A percentile compares a stretch with the other conserved stretches of the same genome.
Conservation (phyloP, 2,797 vertebrate genomes). For the Peromyscus attwateri region DNA sequence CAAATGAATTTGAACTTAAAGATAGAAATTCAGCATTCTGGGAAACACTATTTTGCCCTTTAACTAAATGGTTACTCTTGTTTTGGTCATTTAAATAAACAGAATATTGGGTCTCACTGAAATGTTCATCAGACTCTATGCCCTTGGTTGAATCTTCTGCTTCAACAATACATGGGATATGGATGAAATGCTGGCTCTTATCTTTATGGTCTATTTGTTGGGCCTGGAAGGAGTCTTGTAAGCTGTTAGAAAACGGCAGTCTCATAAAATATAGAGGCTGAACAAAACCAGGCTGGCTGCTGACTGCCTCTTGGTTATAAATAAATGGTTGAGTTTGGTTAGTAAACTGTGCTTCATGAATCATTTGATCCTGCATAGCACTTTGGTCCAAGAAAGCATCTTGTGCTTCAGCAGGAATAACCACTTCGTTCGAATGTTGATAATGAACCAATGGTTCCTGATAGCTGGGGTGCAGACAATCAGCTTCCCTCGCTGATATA, state of each 20-base stretch:
- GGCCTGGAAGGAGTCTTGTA: background rate
- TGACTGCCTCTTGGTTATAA: conserved; percentile 38
- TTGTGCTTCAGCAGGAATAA: conserved; percentile 30
- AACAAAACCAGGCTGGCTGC: background rate
- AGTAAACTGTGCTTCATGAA: conserved; percentile 30
- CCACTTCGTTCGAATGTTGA: background rate
- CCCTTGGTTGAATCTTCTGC: conserved; percentile 2
- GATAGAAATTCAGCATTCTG: conserved; percentile 34
- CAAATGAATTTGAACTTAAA: conserved; percentile 46
- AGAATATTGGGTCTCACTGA: conserved; percentile 1
- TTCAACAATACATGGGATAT: background rate
- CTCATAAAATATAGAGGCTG: background rate
- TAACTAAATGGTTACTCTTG: conserved; percentile 25
- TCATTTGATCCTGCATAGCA: conserved; percentile 21
- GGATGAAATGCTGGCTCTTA: background rate
- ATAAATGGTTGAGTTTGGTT: conserved; percentile 20
- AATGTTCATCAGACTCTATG: background rate
- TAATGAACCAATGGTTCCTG: conserved; percentile 4
- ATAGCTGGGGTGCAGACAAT: background rate
- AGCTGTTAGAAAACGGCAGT: background rate
- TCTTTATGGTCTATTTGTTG: background rate
- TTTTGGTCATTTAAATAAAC: conserved; percentile 37
- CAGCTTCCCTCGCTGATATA: background rate
- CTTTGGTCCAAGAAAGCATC: conserved; percentile 54
- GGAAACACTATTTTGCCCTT: background rate